A percentile compares a stretch with the other conserved stretches of the same genome.
Evolutionary conservation across 2,797 vertebrate genomes (phyloP).

Genomic region (Lepus townsendii): DNA sequence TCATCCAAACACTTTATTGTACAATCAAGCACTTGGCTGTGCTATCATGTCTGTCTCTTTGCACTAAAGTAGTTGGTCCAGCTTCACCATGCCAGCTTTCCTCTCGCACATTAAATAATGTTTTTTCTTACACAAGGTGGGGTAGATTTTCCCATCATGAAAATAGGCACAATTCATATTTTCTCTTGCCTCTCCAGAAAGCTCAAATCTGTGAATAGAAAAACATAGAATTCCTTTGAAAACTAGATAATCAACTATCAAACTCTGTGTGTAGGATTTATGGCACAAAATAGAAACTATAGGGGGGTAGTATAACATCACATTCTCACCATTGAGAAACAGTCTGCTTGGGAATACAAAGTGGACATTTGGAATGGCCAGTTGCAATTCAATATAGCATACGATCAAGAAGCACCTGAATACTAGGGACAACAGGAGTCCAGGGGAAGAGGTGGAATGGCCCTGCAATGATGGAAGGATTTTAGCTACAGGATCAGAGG

Average conservation of each 20-base stretch:
- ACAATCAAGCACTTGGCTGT: not conserved
- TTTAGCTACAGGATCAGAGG: not conserved
- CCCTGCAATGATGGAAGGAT: not conserved
- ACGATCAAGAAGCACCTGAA: not conserved
- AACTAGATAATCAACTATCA: not conserved
- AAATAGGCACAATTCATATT: constrained; percentile 79
- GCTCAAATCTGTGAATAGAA: constrained; percentile 65
- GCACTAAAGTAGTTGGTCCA: constrained; percentile 46
- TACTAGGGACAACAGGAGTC: fast-evolving
- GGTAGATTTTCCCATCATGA: constrained; percentile 65
- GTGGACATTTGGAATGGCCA: not conserved
- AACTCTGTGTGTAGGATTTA: not conserved
- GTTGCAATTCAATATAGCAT: not conserved
- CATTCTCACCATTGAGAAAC: not conserved
- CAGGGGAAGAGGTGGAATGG: not conserved
- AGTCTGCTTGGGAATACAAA: not conserved
- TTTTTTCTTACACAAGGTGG: constrained; percentile 60
- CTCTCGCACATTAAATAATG: constrained; percentile 78
- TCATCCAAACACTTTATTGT: constrained; percentile 48
- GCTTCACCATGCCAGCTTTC: constrained; percentile 11
- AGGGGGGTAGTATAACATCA: not conserved
- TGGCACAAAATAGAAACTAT: not conserved
- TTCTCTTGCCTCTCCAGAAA: constrained; percentile 57
- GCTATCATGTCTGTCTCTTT: not conserved
- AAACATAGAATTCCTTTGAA: constrained; percentile 38